Base-by-base conservation (phyloP, 2,888 invertebrate species). In the Erpobdella octoculata region DNA sequence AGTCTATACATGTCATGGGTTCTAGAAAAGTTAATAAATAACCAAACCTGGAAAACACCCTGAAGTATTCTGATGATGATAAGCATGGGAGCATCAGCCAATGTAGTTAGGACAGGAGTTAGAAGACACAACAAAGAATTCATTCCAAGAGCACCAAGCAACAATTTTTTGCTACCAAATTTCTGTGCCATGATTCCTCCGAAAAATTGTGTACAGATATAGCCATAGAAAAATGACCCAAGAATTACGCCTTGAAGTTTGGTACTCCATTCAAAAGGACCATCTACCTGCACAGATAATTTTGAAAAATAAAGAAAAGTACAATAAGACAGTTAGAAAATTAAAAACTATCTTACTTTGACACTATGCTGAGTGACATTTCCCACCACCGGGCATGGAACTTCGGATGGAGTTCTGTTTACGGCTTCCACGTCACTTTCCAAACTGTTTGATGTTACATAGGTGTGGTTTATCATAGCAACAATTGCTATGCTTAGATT, bases 1-100 rank as follows among this genome's bases (percentile, higher is more conserved):
- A n/a, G n/a, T n/a, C n/a, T n/a, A n/a, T n/a, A n/a, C n/a, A n/a
- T n/a, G n/a, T n/a, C n/a, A n/a, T n/a, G n/a, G n/a, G n/a, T n/a
- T n/a, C n/a, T n/a, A n/a, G n/a, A n/a, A n/a, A n/a, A n/a, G n/a
- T n/a, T n/a, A n/a, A n/a, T n/a, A n/a, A n/a, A n/a, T n/a, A n/a
- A 25, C 28, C 53, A 9, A 53, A 90, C 90, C 86, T 92, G 91
- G 73, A 91, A 91, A 4, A 92, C 85, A 41, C 92, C 92, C 86
- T 91, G 91, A 4, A 91, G 79, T 0, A 91, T 87, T 74, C 92
- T 86, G 6, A 91, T 81, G 12, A 87, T 84, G 58, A 92, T 89
- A 31, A 93, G 85, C 0, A 91, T 90, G 4, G 89, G 88, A 31
- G 69, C 61, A 31, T 36, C 72, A 15, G 62, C 70, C 35, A 36